Percentiles rank a stretch among this genome's conserved stretches.
phyloP scores from a whole-genome alignment of 2,113 vertebrate genomes.

The Barbus barbus region DNA sequence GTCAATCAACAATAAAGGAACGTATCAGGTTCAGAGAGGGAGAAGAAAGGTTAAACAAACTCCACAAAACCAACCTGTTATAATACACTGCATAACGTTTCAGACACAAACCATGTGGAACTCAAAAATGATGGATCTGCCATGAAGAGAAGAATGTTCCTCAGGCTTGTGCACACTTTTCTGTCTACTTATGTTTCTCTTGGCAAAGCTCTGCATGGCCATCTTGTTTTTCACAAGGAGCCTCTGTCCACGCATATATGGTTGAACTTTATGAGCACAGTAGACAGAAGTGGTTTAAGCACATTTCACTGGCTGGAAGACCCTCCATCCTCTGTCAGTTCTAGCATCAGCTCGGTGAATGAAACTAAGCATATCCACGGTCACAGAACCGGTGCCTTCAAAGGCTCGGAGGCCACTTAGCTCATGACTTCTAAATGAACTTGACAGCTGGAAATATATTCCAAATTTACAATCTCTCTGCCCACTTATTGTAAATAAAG shows the following conservation, averaged over 20 bases:
- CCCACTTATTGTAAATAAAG: neutral
- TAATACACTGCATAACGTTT: slow-evolving; percentile 54
- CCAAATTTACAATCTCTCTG: slow-evolving; percentile 16
- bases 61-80: slow-evolving; percentile 55
- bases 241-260: slow-evolving; percentile 59
- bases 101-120: slow-evolving; percentile 58
- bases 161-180: slow-evolving; percentile 55
- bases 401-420: slow-evolving; percentile 48
- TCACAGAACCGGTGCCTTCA: slow-evolving; percentile 25
- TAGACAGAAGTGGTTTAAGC: slow-evolving; percentile 60
- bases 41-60: slow-evolving; percentile 56
- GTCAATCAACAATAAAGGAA: slow-evolving; percentile 30
- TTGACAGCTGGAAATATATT: slow-evolving; percentile 46
- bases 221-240: slow-evolving; percentile 60
- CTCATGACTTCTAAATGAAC: slow-evolving; percentile 45
- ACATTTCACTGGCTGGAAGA: slow-evolving; percentile 58
- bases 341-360: slow-evolving; percentile 38
- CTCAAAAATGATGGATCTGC: slow-evolving; percentile 58
- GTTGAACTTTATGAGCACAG: slow-evolving; percentile 57
- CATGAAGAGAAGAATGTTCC: slow-evolving; percentile 55
- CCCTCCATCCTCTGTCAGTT: slow-evolving; percentile 48
- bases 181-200: slow-evolving; percentile 60
- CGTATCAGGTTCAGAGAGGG: slow-evolving; percentile 48
- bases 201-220: slow-evolving; percentile 58
- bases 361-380: slow-evolving; percentile 49